Evolutionary conservation across 2,888 invertebrate genomes (phyloP).

Genomic region (Calephelis perditalis): DNA sequence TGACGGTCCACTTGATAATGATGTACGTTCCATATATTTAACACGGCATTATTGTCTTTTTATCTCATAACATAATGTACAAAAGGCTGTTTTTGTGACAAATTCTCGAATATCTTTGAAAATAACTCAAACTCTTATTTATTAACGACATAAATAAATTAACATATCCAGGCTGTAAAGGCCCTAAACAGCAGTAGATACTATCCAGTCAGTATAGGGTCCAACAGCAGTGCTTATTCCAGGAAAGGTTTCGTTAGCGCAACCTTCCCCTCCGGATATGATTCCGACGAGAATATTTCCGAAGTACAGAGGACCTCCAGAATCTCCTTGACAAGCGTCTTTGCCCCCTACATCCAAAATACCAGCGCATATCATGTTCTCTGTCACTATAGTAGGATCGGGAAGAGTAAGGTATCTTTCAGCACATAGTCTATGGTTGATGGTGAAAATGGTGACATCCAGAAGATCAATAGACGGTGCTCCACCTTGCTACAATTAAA

Average conservation of each 20-base stretch:
- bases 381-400: constrained; percentile 33
- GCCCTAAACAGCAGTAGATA: too few relatives aligned
- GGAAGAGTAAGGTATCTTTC: constrained; percentile 35
- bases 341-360: constrained; percentile 35
- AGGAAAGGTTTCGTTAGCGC: constrained; percentile 37
- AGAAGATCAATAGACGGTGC: constrained; percentile 33
- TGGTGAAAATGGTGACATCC: constrained; percentile 40
- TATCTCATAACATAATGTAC: too few relatives aligned
- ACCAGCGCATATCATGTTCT: constrained; percentile 49
- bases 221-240: too few relatives aligned
- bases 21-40: too few relatives aligned
- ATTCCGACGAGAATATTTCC: constrained; percentile 54
- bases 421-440: constrained; percentile 41
- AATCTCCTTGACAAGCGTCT: constrained; percentile 63
- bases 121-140: too few relatives aligned
- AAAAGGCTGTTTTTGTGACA: too few relatives aligned
- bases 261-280: constrained; percentile 68
- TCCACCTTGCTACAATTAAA: constrained; percentile 35
- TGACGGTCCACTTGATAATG: too few relatives aligned
- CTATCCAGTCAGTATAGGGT: too few relatives aligned
- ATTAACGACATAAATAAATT: too few relatives aligned
- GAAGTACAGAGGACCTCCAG: constrained; percentile 67
- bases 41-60: too few relatives aligned
- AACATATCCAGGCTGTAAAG: too few relatives aligned
- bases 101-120: too few relatives aligned